Base-by-base conservation (phyloP, 2,888 invertebrate species). In the Torymus aiolomorphi region DNA sequence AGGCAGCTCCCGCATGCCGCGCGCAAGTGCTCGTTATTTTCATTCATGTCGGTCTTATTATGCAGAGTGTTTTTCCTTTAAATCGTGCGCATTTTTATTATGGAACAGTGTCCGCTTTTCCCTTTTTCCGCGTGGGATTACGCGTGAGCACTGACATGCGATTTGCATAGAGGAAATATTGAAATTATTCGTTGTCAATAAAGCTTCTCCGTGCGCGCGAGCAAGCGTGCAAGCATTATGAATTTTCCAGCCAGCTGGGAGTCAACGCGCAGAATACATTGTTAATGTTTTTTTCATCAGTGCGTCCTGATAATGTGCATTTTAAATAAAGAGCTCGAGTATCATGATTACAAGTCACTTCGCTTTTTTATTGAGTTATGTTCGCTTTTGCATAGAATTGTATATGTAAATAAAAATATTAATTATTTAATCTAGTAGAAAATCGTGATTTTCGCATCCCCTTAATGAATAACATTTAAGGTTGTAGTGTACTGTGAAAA, bases 31-130 rank as follows among this genome's bases (percentile, higher is more conserved):
- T 11, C 49, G 18, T 73, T 73, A 73, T 61, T 52, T 71, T 66
- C 66, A 65, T 77, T 77, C 20, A 59, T 18, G 71, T 59, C 65
- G 63, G 59, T 77, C 31, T 31, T 71, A 71, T 56, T 63, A 16
- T 70, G 65, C 52, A 63, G n/a, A 71, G 63, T 65, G 24, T 57
- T 71, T 63, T 31, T 31, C 31, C 31, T 31, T 42, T 1, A 61
- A 52, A 42, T 59, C 16, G 57, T 20, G 10, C 8, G 18, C n/a
- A 24, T 73, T 31, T 42, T 24, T 42, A 31, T 31, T 31, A 31
- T 31, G 31, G 5, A 31, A 31, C 31, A 31, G 31, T 4, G 14
- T 16, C 14, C 42, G 14, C 14, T 5, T 54, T 20, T 52, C 12
- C 42, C 57, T 31, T 31, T 31, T 31, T 31, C n/a, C 31, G 31